Evolutionary conservation across 2,113 vertebrate species (phyloP).

Genomic region (Tautogolabrus adspersus): DNA sequence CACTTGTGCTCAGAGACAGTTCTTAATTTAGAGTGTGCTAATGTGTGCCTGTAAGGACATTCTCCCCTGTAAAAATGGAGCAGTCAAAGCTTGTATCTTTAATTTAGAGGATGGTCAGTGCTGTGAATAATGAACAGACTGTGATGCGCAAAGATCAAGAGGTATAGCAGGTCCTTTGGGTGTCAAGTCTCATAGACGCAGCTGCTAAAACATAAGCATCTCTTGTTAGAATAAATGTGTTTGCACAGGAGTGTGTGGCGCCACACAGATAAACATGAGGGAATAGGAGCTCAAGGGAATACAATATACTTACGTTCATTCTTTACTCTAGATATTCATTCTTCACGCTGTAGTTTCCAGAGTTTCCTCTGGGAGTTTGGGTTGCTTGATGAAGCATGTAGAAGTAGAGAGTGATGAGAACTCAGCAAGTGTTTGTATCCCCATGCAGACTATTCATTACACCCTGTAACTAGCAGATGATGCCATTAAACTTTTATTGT

Average conservation of each 20-base stretch:
- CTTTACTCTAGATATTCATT: slow-evolving; percentile 13
- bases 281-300: slow-evolving; percentile 8
- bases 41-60: slow-evolving; percentile 54
- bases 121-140: slow-evolving; percentile 66
- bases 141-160: slow-evolving; percentile 41
- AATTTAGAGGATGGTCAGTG: slow-evolving; percentile 63
- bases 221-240: slow-evolving; percentile 20
- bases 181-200: slow-evolving; percentile 21
- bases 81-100: slow-evolving; percentile 60
- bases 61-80: slow-evolving; percentile 58
- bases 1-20: slow-evolving; percentile 23
- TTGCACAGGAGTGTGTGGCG: not conserved
- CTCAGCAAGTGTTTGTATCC: not conserved
- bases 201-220: slow-evolving; percentile 4
- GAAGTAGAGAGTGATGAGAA: not conserved
- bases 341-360: not conserved
- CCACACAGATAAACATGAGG: slow-evolving; percentile 25
- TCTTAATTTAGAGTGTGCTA: slow-evolving; percentile 62
- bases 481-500: slow-evolving; percentile 45
- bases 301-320: slow-evolving; percentile 18
- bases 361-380: slow-evolving; percentile 13
- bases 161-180: not conserved
- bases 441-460: not conserved
- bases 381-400: not conserved
- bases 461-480: slow-evolving; percentile 40